Conservation (phyloP, 2,113 vertebrate species). For the Oreochromis aureus region DNA sequence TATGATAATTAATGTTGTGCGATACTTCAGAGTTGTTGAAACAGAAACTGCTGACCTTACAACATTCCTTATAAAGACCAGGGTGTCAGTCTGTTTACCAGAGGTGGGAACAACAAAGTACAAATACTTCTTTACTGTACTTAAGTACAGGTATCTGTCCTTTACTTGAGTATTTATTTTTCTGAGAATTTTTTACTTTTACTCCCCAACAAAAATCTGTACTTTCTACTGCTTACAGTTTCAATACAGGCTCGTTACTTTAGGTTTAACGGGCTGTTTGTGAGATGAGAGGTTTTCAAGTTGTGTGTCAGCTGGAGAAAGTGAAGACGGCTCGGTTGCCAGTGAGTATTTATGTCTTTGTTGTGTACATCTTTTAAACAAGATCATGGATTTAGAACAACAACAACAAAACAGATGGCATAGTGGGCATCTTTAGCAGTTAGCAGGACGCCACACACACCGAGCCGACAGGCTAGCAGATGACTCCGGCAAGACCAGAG, state of each 20-base stretch:
- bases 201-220: background rate
- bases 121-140: background rate
- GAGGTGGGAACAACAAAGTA: background rate
- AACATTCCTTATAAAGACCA: background rate
- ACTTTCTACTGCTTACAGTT: background rate
- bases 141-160: background rate
- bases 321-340: background rate
- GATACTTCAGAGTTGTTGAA: background rate
- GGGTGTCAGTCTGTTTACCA: background rate
- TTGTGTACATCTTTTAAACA: background rate
- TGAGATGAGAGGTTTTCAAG: background rate
- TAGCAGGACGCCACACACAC: no score
- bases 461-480: no score
- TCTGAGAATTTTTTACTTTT: background rate
- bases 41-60: background rate
- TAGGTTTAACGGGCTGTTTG: background rate
- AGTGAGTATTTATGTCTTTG: background rate
- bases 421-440: no score
- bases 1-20: background rate
- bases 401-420: background rate
- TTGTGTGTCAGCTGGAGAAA: background rate
- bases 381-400: background rate
- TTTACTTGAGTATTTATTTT: background rate
- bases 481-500: no score
- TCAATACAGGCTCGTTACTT: background rate